Evolutionary conservation across 2,888 invertebrate species (phyloP), one percentile per base, ranked within the genome.

Genomic region (Geophilus truncorum): DNA sequence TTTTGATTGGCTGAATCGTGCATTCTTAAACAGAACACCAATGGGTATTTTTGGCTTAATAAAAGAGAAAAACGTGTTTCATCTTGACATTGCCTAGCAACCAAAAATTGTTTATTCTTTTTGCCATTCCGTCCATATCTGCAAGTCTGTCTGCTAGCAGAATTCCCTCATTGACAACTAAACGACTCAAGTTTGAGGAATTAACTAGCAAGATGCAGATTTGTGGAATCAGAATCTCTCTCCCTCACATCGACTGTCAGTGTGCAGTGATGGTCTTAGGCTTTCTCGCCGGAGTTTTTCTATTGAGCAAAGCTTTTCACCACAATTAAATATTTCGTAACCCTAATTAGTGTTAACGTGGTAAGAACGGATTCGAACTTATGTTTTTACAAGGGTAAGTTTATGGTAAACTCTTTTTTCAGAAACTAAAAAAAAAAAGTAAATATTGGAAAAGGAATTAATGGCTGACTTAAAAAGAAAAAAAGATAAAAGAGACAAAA

Each of bases 181-280:
- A 51, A 51, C 51, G 21, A 51, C 7, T 0, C 18, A 45, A 12
- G 18, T 45, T n/a, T 18, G 0, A 51, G 51, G 51, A 51, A 51
- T 51, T 51, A 18, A 51, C 51, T 51, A 51, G 51, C 51, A 75
- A 18, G 25, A 77, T 77, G 77, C 32, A 77, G 77, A 21, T 77
- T 21, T 77, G 77, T 32, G 77, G 77, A 32, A 75, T 75, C 15
- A 75, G 32, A 28, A 30, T 77, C 32, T 12, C 32, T 4, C 77
- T 77, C 21, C 77, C 77, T 15, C 25, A 77, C 18, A 36, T 77
- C 21, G 77, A 77, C 77, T 77, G 77, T n/a, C 77, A 77, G 18
- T 77, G 77, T 77, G 77, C 77, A 34, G 77, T 77, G 18, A 30
- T 77, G 77, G 77, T 77, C 7, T 32, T 77, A 21, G 77, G 77